Base-by-base conservation (phyloP, 2,797 vertebrate genomes). In the Lacerta agilis region DNA sequence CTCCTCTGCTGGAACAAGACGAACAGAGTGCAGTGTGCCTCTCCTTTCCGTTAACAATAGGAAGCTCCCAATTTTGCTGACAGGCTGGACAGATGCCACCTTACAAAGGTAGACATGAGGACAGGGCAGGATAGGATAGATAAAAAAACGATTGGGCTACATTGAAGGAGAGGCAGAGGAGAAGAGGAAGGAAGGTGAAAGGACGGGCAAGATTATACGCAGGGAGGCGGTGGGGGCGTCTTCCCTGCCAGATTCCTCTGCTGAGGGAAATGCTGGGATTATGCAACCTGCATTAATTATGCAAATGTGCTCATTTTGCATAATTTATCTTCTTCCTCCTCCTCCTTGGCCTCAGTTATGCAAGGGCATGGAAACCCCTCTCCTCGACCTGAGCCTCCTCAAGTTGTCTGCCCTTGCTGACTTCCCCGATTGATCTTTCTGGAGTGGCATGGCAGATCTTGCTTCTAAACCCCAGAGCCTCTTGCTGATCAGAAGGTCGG, bases 271-370 rank as follows among this genome's bases (percentile, higher is more conserved):
- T 3, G 25, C 61, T 15, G 49, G n/a, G 43, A 81, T 77, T 67
- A 41, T n/a, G 72, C 18, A 36, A 41, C 27, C 33, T 41, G 72
- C 58, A 81, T 85, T 55, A 81, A 82, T 86, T 89, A 86, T 81
- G 71, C 78, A 85, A 76, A 73, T 67, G 49, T 17, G 41, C 69
- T 85, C 36, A 43, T 29, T 75, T 76, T 81, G 83, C 69, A 69
- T 85, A 81, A 85, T 89, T 85, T 80, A 81, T 75, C 64, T 49
- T 49, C 49, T 49, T 49, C 45, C 45, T 45, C 45, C n/a, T 17
- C 38, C 43, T 41, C 69, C 8, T 61, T 36, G n/a, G 41, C 18
- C 13, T 73, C 18, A 5, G 8, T 66, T 38, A 41, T 9, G 36
- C 7, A 3, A 9, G 5, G 49, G 27, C 33, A n/a, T 18, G 25